Percentiles rank a stretch among this genome's conserved stretches.
Evolutionary conservation across 2,113 vertebrate species (phyloP).

Genomic region (Pica pica): DNA sequence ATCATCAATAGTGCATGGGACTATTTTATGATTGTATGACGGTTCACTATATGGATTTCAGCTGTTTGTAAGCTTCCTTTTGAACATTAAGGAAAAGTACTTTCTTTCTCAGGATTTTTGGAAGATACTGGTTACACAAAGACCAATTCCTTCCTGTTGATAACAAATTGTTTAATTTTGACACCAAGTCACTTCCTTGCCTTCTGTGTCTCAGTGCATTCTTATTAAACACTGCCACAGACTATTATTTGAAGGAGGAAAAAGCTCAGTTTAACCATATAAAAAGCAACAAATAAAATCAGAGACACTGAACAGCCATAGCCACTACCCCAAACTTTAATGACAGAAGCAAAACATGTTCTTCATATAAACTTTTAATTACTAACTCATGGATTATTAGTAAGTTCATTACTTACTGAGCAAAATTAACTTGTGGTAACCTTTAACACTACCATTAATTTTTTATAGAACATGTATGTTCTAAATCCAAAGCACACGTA

Average conservation of each 20-base stretch:
- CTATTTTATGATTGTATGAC: background rate
- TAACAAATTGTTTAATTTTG: background rate
- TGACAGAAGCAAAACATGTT: background rate
- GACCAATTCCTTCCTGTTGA: background rate
- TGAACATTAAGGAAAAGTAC: background rate
- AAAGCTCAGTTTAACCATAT: background rate
- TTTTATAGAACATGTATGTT: background rate
- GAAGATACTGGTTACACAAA: background rate
- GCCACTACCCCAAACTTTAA: background rate
- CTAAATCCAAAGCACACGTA: background rate
- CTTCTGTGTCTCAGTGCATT: background rate
- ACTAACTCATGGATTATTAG: background rate
- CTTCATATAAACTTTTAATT: background rate
- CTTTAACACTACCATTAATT: background rate
- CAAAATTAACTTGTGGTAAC: background rate
- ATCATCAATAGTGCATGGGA: background rate
- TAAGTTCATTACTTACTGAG: background rate
- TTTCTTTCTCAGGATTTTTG: background rate
- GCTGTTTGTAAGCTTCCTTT: background rate
- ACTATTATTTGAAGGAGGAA: background rate
- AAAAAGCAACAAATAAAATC: background rate
- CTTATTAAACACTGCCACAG: background rate
- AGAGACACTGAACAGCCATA: background rate
- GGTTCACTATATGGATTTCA: background rate
- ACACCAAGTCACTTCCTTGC: background rate